Base-by-base conservation (phyloP, 35 echinoderm and acorn worm genomes). In the Stichopus chloronotus region DNA sequence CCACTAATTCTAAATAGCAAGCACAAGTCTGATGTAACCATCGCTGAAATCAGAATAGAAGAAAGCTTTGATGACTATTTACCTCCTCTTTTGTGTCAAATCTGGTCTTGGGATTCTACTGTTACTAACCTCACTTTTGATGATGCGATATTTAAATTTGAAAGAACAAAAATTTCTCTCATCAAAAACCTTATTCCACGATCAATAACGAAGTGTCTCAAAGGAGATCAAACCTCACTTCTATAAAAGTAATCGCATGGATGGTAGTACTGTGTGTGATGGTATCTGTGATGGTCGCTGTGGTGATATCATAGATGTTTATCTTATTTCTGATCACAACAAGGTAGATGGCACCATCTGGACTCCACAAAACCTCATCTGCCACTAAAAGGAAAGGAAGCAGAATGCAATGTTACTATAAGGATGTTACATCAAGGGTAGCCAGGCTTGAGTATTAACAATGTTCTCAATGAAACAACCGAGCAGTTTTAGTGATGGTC, bases 221-320 rank as follows among this genome's bases (percentile, higher is more conserved):
- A 43, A 43, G 30, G 30, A 43, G 30, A 43, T 43, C 3, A 43
- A 6, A 77, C 59, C 90, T 92, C 23, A 92, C 90, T 76, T 78
- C 56, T 6, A 92, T 7, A 19, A 92, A 92, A 6, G 76, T 61
- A 9, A 92, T 43, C 6, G 90, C 76, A 80, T 88, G 57, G 17
- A 88, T 69, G 24, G 86, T 25, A 60, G 56, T 14, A 7, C 53
- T 56, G 86, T 88, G 86, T 19, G 22, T 30, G 52, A 88, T 60
- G 22, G 95, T 90, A 59, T 92, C 79, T 11, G 81, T 85, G 52
- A 99, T 84, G 4, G 86, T 94, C 13, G 97, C 97, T 13, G 95
- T 99, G 59, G 95, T 94, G 63, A 99, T 96, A 55, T 88, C 71
- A 90, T 99, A 99, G 7, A 99, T 92, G 87, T 99, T 92, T 13